Evolutionary conservation across 2,797 vertebrate genomes (phyloP), one percentile per base, ranked within the genome.

Genomic region (Lepidocolaptes lacrymiger): DNA sequence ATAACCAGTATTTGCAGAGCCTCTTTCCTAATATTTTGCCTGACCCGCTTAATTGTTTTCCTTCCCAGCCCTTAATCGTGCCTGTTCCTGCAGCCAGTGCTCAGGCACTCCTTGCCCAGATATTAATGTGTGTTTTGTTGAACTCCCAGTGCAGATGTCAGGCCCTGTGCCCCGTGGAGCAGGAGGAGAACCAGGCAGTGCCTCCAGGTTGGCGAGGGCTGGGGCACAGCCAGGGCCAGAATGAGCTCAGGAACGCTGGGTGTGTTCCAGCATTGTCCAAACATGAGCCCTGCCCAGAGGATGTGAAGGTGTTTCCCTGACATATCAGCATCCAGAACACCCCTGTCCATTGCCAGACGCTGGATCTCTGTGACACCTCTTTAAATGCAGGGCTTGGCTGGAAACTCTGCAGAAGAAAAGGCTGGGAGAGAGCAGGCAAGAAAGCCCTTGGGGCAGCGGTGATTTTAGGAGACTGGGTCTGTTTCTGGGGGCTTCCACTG

Each of bases 381-480:
- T 9, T 2, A 36, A 39, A 7, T 0, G 26, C 67, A 48, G 37
- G 17, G 11, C 30, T 37, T 52, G 46, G 75, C 80, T 18, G 1
- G 1, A 6, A 66, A 8, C 46, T 3, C 6, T 3, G 18, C 1
- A 0, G 6, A 7, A 10, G 51, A 3, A 26, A 7, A 43, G 73
- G 20, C 3, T 18, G 51, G 51, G 32, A 79, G 19, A 11, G 24
- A 41, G 81, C 28, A 49, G 59, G 51, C 43, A 8, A 46, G 3
- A 63, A 18, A 37, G 51, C 34, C 49, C 12, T 2, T 1, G 26
- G 27, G 24, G 26, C 55, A 37, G 55, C 0, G 41, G 37, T 30
- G 68, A 14, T 22, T 44, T 30, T 4, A 26, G 0, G 1, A 63
- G 44, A 8, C 7, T 7, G 0, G 4, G 9, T 15, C 43, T 58